Evolutionary conservation across 2,797 vertebrate species (phyloP).

Genomic region (Presbytis comata): DNA sequence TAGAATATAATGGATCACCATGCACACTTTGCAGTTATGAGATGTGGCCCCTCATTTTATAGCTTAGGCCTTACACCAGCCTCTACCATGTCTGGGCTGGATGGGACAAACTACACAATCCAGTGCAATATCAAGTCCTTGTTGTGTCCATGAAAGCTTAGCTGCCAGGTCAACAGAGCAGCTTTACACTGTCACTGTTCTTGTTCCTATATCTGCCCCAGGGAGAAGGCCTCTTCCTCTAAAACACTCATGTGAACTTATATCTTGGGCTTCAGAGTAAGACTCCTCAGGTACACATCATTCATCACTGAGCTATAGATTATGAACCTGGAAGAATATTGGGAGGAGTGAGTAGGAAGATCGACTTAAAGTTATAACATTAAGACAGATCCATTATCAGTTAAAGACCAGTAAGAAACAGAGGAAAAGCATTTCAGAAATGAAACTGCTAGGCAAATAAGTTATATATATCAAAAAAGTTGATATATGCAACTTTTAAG

Average conservation of each 20-base stretch:
- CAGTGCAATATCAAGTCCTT: not conserved
- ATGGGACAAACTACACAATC: not conserved
- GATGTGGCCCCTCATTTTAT: not conserved
- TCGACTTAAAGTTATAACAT: not conserved
- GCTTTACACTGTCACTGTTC: not conserved
- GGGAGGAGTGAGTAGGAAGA: not conserved
- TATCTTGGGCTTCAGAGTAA: not conserved
- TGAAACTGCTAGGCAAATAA: not conserved
- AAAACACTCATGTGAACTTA: not conserved
- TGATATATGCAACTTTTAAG: conserved; percentile 7
- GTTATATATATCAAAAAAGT: not conserved
- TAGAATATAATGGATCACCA: not conserved
- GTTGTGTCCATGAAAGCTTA: not conserved
- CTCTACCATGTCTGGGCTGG: not conserved
- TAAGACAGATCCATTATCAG: not conserved
- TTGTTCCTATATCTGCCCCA: not conserved
- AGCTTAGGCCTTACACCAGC: not conserved
- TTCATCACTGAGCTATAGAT: not conserved
- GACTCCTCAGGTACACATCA: not conserved
- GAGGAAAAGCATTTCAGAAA: conserved; percentile 22
- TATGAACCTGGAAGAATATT: not conserved
- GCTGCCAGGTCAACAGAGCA: not conserved
- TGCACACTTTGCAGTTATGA: not conserved
- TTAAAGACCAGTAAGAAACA: conserved; percentile 1
- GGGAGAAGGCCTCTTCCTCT: not conserved